Percentiles rank a stretch among this genome's conserved stretches.
Evolutionary conservation across 2,888 invertebrate species (phyloP).

Genomic region (Ellobium chinense): DNA sequence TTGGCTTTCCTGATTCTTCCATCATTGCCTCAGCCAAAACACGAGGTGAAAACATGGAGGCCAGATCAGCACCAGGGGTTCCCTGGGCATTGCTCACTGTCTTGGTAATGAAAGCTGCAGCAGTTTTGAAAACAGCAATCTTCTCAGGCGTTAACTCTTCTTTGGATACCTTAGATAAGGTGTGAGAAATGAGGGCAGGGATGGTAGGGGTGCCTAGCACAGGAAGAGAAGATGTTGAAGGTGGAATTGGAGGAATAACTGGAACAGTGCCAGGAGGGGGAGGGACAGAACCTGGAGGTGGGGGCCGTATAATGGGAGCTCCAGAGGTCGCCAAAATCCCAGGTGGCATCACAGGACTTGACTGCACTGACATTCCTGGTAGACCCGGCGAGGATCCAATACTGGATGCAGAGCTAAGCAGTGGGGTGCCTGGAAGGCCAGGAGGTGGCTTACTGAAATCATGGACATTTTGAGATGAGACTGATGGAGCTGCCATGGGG

Average conservation of each 20-base stretch:
- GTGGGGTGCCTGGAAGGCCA: constrained; percentile 4
- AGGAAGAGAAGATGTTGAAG: neutral
- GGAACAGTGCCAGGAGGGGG: constrained; percentile 38
- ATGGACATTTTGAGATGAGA: neutral
- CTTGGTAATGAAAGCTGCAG: constrained; percentile 45
- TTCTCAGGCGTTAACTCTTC: constrained; percentile 39
- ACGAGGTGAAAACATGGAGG: constrained; percentile 44
- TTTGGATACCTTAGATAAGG: constrained; percentile 31
- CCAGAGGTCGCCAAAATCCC: constrained; percentile 15
- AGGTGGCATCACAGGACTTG: constrained; percentile 23
- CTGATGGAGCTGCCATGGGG: neutral
- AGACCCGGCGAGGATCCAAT: constrained; percentile 17
- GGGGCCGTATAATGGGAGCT: constrained; percentile 28
- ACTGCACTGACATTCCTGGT: constrained; percentile 4
- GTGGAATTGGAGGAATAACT: constrained; percentile 21
- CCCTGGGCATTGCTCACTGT: constrained; percentile 46
- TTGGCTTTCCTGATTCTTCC: constrained; percentile 29
- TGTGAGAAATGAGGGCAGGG: constrained; percentile 40
- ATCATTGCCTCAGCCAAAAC: constrained; percentile 46
- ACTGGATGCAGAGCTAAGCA: constrained; percentile 22
- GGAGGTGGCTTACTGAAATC: constrained; percentile 46
- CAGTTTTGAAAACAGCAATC: constrained; percentile 40
- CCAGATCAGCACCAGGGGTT: constrained; percentile 39
- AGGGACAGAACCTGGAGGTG: constrained; percentile 44
- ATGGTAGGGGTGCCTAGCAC: constrained; percentile 18